Conservation (phyloP, 2,797 vertebrate species). For the Poeciliopsis infans region DNA sequence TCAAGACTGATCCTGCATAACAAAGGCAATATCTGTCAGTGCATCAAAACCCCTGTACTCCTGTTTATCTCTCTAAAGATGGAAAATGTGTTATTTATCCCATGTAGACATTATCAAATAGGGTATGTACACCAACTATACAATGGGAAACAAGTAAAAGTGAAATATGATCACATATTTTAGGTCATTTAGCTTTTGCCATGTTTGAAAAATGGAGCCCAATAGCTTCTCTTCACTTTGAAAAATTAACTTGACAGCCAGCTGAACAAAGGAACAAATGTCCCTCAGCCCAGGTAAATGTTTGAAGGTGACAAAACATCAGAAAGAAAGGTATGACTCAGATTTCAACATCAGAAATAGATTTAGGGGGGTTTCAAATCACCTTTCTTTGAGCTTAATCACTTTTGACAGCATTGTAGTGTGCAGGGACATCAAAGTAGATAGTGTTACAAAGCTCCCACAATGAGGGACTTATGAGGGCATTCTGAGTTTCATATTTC, state of each 20-base stretch:
- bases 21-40: slow-evolving; percentile 43
- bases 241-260: slow-evolving; percentile 58
- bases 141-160: slow-evolving; percentile 37
- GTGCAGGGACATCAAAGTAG: slow-evolving; percentile 73
- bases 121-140: slow-evolving; percentile 11
- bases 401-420: slow-evolving; percentile 71
- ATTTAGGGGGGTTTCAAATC: slow-evolving; percentile 67
- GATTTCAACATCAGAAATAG: slow-evolving; percentile 67
- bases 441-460: slow-evolving; percentile 70
- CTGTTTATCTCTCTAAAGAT: slow-evolving; percentile 13
- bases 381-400: slow-evolving; percentile 72
- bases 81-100: slow-evolving; percentile 26
- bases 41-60: slow-evolving; percentile 28
- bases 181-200: slow-evolving; percentile 52
- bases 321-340: slow-evolving; percentile 61
- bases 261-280: slow-evolving; percentile 65
- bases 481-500: slow-evolving; percentile 70
- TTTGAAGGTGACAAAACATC: slow-evolving; percentile 65
- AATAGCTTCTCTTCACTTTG: slow-evolving; percentile 51
- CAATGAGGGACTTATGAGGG: slow-evolving; percentile 70
- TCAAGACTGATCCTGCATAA: slow-evolving; percentile 92
- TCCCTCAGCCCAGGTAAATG: slow-evolving; percentile 41
- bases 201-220: slow-evolving; percentile 60
- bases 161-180: slow-evolving; percentile 59
- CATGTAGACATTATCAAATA: slow-evolving; percentile 26